Evolutionary conservation across 2,113 vertebrate genomes (phyloP), one percentile per base, ranked within the genome.

Genomic region (Hippocampus comes): DNA sequence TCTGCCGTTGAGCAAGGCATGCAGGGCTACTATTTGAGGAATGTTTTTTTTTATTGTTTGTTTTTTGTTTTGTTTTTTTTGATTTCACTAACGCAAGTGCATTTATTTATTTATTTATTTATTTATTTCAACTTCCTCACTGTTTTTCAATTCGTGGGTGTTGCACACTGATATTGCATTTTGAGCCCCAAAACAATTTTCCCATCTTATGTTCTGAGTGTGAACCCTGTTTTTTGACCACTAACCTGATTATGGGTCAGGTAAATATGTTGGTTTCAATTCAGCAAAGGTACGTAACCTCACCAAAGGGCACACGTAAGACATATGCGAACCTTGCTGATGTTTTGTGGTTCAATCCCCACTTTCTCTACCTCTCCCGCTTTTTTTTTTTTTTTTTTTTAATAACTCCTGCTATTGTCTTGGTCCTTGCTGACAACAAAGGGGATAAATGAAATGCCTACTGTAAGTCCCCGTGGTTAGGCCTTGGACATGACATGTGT

Each of bases 401-500:
- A 94, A 93, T 93, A 91, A 91, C 90, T 91, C 89, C 80, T 85
- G 65, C 85, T 89, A 90, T 93, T 94, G 92, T 94, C 91, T 95
- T 92, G 91, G 89, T 93, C 93, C 88, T 70, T 86, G 89, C 90
- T 93, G 93, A 95, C 94, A 96, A 95, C 92, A 95, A 95, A 97
- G 92, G 89, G 94, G 94, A 95, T 96, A 96, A 97, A 95, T 95
- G 94, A 92, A 92, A 92, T 93, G 93, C 90, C 87, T 94, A 93
- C 92, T 92, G 92, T 92, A 94, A 92, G 94, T 96, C 95, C 95
- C 95, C 93, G 92, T 94, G 95, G 94, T 95, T 94, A 94, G 94
- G 93, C 93, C 92, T 94, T 91, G 94, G 96, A 96, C 95, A 96
- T 97, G 97, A 97, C 96, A 97, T 93, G 93, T 99, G 97, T 96